These are phyloP conservation scores for Harpalus rufipes DNA, from an alignment of 2,888 invertebrate genomes.

Conservation along the genomic window DNA sequence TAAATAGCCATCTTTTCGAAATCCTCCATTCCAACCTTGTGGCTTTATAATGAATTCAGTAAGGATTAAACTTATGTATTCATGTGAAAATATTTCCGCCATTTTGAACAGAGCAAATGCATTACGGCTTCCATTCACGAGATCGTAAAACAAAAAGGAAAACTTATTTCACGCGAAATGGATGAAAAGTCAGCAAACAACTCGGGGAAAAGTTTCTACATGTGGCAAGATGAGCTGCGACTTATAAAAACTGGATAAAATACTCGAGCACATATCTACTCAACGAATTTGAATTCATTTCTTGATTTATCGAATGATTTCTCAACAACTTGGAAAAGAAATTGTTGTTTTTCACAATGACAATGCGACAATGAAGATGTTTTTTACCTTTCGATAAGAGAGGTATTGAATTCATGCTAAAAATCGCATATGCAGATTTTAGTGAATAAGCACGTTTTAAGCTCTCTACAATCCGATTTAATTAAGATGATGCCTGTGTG, in stretches of 20 bases:
- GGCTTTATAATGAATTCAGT: constrained; percentile 12
- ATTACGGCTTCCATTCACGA: constrained; percentile 56
- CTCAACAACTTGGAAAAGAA: neutral
- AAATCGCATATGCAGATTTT: no score
- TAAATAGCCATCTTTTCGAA: neutral
- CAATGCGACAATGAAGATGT: no score
- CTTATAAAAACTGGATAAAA: constrained; percentile 21
- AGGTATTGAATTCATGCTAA: no score
- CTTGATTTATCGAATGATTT: constrained; percentile 5
- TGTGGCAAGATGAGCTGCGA: constrained; percentile 11
- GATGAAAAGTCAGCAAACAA: constrained; percentile 52
- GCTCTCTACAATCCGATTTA: no score
- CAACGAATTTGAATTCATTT: constrained; percentile 24
- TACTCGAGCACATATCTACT: neutral
- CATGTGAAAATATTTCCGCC: constrained; percentile 51
- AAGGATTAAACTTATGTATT: constrained; percentile 14
- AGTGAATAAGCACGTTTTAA: no score
- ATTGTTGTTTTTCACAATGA: no score
- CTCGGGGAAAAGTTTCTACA: constrained; percentile 11
- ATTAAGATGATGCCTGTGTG: no score
- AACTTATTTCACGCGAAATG: constrained; percentile 49
- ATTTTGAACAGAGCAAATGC: constrained; percentile 53
- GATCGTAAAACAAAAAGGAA: constrained; percentile 59
- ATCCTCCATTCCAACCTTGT: neutral
- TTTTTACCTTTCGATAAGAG: no score